These are phyloP conservation scores for Symphodus melops DNA, from an alignment of 2,113 vertebrate species.

Conservation along the genomic window DNA sequence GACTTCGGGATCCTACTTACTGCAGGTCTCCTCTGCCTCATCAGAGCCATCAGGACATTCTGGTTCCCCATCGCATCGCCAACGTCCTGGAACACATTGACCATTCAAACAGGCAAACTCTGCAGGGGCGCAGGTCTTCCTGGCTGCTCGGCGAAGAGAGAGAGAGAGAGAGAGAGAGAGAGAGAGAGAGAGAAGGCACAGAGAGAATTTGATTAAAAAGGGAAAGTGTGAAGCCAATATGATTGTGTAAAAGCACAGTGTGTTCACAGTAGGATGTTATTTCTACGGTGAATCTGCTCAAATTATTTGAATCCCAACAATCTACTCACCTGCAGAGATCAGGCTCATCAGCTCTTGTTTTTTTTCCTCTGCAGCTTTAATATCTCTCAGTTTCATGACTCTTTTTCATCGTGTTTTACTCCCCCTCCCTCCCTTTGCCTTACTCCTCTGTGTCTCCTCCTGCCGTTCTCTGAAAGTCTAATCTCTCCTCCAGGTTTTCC, in stretches of 20 bases:
- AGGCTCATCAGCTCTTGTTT: conserved; percentile 33
- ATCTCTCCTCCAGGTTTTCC: conserved; percentile 53
- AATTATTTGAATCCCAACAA: conserved; percentile 43
- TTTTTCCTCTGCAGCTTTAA: conserved; percentile 23
- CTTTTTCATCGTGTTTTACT: conserved; percentile 25
- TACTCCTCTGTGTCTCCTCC: not conserved
- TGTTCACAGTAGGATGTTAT: not conserved
- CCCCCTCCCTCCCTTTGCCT: not conserved
- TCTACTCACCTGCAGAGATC: conserved; percentile 32
- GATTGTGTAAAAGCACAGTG: not conserved
- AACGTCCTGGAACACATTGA: conserved; percentile 92
- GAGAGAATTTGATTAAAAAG: conserved; percentile 10
- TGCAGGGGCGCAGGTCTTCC: conserved; percentile 89
- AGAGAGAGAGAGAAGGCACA: not conserved
- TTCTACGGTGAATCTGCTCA: conserved; percentile 21
- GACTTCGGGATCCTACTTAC: conserved; percentile 80
- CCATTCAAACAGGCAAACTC: conserved; percentile 95
- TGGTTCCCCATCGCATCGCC: conserved; percentile 95
- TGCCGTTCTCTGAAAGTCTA: conserved; percentile 39
- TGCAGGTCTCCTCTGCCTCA: conserved; percentile 91
- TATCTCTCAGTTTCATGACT: conserved; percentile 37
- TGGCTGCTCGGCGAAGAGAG: conserved; percentile 66
- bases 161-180: conserved; percentile 2
- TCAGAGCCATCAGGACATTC: conserved; percentile 94
- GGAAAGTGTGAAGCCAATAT: conserved; percentile 1